These are phyloP conservation scores for Eristalis pertinax DNA, from an alignment of 2,888 invertebrate species.

Conservation along the genomic window DNA sequence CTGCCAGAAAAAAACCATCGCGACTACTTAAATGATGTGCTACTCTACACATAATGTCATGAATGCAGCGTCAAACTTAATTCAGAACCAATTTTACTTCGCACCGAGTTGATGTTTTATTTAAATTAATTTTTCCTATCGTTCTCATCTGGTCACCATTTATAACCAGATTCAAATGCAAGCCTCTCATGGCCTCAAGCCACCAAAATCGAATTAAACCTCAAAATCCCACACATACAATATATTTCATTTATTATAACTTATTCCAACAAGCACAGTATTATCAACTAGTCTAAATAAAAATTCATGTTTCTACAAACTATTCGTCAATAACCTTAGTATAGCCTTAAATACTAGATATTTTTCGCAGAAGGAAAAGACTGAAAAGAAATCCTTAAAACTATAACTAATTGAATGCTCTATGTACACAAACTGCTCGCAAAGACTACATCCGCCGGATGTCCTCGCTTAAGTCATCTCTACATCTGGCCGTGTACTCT, in stretches of 20 bases:
- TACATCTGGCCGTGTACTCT: conserved; percentile 43
- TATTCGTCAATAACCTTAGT: conserved; percentile 41
- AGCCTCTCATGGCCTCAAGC: neutral
- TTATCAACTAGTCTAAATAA: conserved; percentile 21
- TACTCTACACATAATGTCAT: too few species aligned
- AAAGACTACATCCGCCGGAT: neutral
- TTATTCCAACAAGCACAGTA: conserved; percentile 40
- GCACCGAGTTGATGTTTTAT: too few species aligned
- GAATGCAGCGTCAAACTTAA: too few species aligned
- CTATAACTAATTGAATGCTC: conserved; percentile 12
- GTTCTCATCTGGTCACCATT: too few species aligned
- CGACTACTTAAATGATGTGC: too few species aligned
- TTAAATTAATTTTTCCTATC: too few species aligned
- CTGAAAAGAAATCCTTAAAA: neutral
- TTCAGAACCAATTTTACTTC: too few species aligned
- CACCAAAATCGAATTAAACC: too few species aligned
- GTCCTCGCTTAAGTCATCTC: conserved; percentile 44
- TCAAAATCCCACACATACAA: neutral
- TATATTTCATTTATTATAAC: conserved; percentile 25
- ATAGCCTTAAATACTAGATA: conserved; percentile 11
- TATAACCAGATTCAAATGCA: neutral
- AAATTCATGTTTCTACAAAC: conserved; percentile 19
- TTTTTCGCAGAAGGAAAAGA: neutral
- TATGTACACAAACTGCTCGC: conserved; percentile 13
- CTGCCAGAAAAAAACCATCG: too few species aligned